Percentiles rank a stretch among this genome's conserved stretches.
Evolutionary conservation across 92 coral and sea anemone genomes (phyloP).

Genomic region (Paragorgia papillata): DNA sequence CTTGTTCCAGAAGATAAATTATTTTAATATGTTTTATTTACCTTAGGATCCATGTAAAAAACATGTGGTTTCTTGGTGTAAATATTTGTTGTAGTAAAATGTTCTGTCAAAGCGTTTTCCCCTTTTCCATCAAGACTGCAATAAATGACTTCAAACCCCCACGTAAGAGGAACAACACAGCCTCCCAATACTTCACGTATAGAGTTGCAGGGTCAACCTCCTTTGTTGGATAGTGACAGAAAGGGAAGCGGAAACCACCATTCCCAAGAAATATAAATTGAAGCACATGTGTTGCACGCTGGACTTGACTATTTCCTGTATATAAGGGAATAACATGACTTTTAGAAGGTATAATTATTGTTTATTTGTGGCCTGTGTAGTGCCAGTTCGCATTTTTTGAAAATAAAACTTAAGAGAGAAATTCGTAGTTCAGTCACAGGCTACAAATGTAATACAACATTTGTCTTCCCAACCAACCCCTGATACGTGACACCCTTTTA

Average conservation of each 20-base stretch:
- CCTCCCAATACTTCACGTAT: constrained; percentile 50
- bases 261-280: constrained; percentile 65
- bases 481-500: too few species aligned
- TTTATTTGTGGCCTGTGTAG: too few species aligned
- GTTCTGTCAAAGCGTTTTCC: constrained; percentile 3
- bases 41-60: constrained; percentile 46
- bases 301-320: background rate
- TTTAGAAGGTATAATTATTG: too few species aligned
- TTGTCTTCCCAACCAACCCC: too few species aligned
- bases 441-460: too few species aligned
- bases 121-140: constrained; percentile 44
- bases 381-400: too few species aligned
- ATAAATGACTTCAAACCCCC: constrained; percentile 43
- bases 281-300: constrained; percentile 58
- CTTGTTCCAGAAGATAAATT: too few species aligned
- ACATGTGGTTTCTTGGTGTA: constrained; percentile 52
- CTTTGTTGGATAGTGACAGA: constrained; percentile 63
- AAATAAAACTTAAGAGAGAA: too few species aligned
- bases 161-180: constrained; percentile 38
- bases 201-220: constrained; percentile 43
- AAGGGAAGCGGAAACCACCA: constrained; percentile 62
- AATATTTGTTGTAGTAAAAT: constrained; percentile 49
- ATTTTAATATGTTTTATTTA: constrained; percentile 18
- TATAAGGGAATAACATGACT: too few species aligned
- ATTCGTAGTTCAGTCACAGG: too few species aligned